Evolutionary conservation across 2,888 invertebrate genomes (phyloP).

Genomic region (Drosophila acutilabella): DNA sequence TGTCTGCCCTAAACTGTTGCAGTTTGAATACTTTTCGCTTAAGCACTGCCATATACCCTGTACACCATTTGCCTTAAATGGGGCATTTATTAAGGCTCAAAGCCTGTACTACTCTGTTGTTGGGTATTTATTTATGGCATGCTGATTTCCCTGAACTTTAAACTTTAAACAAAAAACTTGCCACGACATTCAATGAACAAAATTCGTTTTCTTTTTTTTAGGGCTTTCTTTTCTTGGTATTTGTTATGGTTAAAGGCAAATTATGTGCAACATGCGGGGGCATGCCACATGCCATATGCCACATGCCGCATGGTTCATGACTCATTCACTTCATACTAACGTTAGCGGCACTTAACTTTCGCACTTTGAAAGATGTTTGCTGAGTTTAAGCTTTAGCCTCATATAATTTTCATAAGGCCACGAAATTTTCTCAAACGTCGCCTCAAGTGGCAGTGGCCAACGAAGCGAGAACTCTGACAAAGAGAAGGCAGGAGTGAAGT

Average conservation of each 20-base stretch:
- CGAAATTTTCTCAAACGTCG: slow-evolving; percentile 41
- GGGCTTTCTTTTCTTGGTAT: slow-evolving; percentile 1
- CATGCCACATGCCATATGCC: slow-evolving; percentile 1
- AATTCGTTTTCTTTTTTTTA: slow-evolving; percentile 9
- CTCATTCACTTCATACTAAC: slow-evolving; percentile 55
- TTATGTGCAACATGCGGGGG: slow-evolving; percentile 50
- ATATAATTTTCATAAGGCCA: slow-evolving; percentile 73
- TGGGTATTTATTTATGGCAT: slow-evolving; percentile 4
- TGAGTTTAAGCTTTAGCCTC: slow-evolving; percentile 58
- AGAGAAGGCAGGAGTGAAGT: not conserved
- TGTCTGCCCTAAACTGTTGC: slow-evolving; percentile 54
- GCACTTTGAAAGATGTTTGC: slow-evolving; percentile 47
- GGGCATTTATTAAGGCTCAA: not conserved
- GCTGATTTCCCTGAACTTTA: slow-evolving; percentile 24
- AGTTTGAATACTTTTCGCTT: slow-evolving; percentile 22
- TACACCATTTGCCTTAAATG: not conserved
- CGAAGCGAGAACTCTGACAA: slow-evolving; percentile 26
- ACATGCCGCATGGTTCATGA: slow-evolving; percentile 43
- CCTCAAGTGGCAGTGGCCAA: slow-evolving; percentile 59
- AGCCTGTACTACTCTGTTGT: not conserved
- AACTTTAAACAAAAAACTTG: slow-evolving; percentile 33
- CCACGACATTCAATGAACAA: slow-evolving; percentile 24
- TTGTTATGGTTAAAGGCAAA: slow-evolving; percentile 33
- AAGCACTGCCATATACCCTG: slow-evolving; percentile 11
- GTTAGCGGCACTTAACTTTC: slow-evolving; percentile 71